Percentiles rank a stretch among this genome's conserved stretches.
These are phyloP conservation scores for Acipenser transmontanus DNA, from an alignment of 2,797 vertebrate species.

Conservation along the genomic window DNA sequence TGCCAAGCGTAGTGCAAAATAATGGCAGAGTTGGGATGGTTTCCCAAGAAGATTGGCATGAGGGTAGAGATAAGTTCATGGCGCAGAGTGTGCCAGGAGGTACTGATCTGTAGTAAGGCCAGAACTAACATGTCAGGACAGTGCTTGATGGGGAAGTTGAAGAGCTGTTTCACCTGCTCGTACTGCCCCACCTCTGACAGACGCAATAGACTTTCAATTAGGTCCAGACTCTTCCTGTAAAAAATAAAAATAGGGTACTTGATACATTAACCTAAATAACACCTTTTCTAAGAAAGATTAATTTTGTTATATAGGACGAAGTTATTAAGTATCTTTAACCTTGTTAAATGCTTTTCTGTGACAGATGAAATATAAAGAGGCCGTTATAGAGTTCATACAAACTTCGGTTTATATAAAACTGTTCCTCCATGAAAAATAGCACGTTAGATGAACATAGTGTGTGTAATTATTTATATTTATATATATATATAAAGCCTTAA, in stretches of 20 bases:
- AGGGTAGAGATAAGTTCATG: slow-evolving; percentile 97
- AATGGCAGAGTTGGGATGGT: slow-evolving; percentile 98
- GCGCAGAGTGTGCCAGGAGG: slow-evolving; percentile 94
- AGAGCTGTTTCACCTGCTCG: slow-evolving; percentile 97
- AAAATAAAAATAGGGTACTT: not conserved
- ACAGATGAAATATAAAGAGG: too few species aligned
- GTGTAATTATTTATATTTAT: too few species aligned
- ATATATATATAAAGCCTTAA: too few species aligned
- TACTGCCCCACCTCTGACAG: slow-evolving; percentile 95
- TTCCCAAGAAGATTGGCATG: slow-evolving; percentile 97
- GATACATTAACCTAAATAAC: too few species aligned
- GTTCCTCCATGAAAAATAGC: too few species aligned
- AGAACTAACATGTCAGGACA: slow-evolving; percentile 97
- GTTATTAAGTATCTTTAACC: too few species aligned
- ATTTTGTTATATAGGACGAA: too few species aligned
- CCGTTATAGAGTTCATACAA: too few species aligned
- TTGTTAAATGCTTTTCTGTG: too few species aligned
- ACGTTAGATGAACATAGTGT: too few species aligned
- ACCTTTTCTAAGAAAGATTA: too few species aligned
- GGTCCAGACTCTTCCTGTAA: slow-evolving; percentile 96
- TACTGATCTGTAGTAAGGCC: slow-evolving; percentile 93
- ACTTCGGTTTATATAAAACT: too few species aligned
- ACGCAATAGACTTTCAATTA: slow-evolving; percentile 89
- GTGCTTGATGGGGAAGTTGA: slow-evolving; percentile 97
- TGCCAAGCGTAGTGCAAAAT: slow-evolving; percentile 99